phyloP scores from a whole-genome alignment of 2,113 vertebrate genomes.

The Seriola aureovittata region DNA sequence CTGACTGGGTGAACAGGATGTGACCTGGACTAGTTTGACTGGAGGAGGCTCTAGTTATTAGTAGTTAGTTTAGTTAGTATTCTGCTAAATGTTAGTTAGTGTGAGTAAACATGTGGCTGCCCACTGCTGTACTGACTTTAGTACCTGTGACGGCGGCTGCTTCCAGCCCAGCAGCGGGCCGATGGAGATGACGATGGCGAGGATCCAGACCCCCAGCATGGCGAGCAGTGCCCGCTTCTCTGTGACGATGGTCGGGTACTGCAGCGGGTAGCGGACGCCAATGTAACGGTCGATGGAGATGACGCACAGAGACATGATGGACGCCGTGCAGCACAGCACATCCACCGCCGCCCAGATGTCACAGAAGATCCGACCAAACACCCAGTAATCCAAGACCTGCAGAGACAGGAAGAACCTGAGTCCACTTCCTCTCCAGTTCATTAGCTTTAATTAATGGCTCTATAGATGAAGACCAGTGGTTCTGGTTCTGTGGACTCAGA shows the following conservation, averaged over 20 bases:
- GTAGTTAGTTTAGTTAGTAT: no score
- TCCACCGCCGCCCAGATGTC: conserved; percentile 79
- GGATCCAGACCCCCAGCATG: conserved; percentile 76
- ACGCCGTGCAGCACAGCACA: conserved; percentile 77
- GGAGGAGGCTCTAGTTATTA: no score
- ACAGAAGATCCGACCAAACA: conserved; percentile 76
- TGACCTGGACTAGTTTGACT: no score
- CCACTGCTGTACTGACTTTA: no score
- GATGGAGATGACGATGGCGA: conserved; percentile 73
- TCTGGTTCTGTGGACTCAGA: no score
- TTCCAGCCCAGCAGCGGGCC: conserved; percentile 79
- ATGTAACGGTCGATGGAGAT: conserved; percentile 79
- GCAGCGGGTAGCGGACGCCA: conserved; percentile 73
- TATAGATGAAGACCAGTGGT: no score
- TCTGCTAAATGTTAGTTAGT: no score
- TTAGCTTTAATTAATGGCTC: no score
- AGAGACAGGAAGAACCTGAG: background rate
- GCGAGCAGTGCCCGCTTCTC: conserved; percentile 68
- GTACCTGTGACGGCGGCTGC: conserved; percentile 69
- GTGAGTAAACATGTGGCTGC: no score
- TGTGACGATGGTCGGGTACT: conserved; percentile 70
- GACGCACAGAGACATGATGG: conserved; percentile 78
- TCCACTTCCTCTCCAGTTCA: no score
- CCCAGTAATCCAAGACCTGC: conserved; percentile 74
- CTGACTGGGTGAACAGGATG: no score